phyloP scores from a whole-genome alignment of 2,888 invertebrate genomes.

The Napeogenes sylphis region DNA sequence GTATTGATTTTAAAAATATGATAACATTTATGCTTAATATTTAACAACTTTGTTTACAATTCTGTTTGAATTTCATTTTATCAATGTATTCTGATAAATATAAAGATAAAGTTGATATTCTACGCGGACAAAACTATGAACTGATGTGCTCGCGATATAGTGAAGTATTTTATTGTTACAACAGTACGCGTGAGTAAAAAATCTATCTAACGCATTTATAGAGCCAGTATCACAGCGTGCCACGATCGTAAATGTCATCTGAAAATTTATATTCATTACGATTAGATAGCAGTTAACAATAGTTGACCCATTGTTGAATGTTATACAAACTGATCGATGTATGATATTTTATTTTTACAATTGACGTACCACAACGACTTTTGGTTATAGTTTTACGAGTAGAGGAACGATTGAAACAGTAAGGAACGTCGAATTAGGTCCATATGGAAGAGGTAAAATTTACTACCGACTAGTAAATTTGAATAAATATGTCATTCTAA shows the following conservation, averaged over 20 bases:
- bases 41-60: not conserved
- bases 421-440: constrained; percentile 39
- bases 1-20: too few relatives aligned
- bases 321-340: constrained; percentile 69
- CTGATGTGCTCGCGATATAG: constrained; percentile 52
- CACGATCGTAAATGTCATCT: constrained; percentile 76
- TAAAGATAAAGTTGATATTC: constrained; percentile 54
- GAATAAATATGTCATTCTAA: too few relatives aligned
- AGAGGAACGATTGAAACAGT: constrained; percentile 48
- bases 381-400: constrained; percentile 49
- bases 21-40: too few relatives aligned
- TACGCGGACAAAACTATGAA: constrained; percentile 58
- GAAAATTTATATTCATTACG: constrained; percentile 78
- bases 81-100: constrained; percentile 58
- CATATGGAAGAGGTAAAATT: not conserved
- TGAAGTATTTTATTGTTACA: constrained; percentile 51
- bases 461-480: not conserved
- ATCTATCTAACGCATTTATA: constrained; percentile 50
- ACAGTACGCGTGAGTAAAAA: constrained; percentile 62
- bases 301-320: constrained; percentile 65
- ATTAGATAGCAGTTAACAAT: constrained; percentile 74
- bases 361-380: constrained; percentile 46
- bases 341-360: constrained; percentile 68
- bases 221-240: constrained; percentile 69
- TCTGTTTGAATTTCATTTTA: constrained; percentile 22